Conservation (phyloP, 2,888 invertebrate genomes). For the Volucella bombylans region DNA sequence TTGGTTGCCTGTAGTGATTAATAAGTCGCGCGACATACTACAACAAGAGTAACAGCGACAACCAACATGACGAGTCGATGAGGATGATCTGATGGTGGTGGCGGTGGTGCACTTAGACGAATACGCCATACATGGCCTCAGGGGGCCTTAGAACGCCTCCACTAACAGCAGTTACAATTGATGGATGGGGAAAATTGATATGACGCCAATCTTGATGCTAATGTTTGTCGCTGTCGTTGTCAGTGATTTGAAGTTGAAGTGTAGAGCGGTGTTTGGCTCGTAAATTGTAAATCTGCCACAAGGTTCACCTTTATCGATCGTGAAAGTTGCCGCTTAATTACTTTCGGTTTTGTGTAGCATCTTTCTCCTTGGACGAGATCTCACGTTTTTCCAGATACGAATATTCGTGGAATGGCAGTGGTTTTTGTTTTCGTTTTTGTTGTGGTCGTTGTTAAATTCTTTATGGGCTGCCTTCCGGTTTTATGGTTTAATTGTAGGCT, state of each 20-base stretch:
- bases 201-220: constrained; percentile 54
- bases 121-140: no score
- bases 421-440: constrained; percentile 11
- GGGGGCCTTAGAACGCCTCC: constrained; percentile 47
- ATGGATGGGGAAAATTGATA: constrained; percentile 66
- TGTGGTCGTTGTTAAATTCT: constrained; percentile 11
- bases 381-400: constrained; percentile 22
- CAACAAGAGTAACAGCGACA: constrained; percentile 22
- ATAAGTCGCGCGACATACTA: constrained; percentile 20
- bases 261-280: background rate
- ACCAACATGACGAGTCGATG: constrained; percentile 55
- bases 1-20: constrained; percentile 34
- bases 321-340: constrained; percentile 72
- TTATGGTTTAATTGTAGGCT: constrained; percentile 21
- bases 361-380: constrained; percentile 15
- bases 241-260: background rate
- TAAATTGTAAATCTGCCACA: constrained; percentile 22
- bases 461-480: constrained; percentile 31
- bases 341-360: constrained; percentile 55
- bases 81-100: constrained; percentile 36
- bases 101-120: constrained; percentile 35
- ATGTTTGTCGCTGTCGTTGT: constrained; percentile 45
- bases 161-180: constrained; percentile 41
- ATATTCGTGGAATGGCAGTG: constrained; percentile 34
- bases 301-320: constrained; percentile 65